Percentiles rank a stretch among this genome's conserved stretches.
phyloP scores from a whole-genome alignment of 2,797 vertebrate species.

The Heliangelus exortis region DNA sequence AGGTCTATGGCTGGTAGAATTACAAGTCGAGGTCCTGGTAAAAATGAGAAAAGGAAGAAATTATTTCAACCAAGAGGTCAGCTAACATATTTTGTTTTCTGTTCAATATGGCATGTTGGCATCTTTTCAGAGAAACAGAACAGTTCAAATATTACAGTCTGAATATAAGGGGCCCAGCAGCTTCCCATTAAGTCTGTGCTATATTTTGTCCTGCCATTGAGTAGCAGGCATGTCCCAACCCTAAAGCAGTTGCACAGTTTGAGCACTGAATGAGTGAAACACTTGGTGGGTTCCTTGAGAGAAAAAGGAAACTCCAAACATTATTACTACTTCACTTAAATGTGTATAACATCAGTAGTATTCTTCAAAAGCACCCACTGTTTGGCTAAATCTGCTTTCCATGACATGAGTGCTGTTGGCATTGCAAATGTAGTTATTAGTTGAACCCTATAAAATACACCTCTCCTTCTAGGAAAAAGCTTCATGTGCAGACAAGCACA shows the following conservation, averaged over 20 bases:
- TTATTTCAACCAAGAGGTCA: neutral
- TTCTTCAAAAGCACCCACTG: neutral
- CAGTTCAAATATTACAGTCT: neutral
- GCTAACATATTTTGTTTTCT: neutral
- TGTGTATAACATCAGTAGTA: neutral
- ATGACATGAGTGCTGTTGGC: neutral
- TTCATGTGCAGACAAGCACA: constrained; percentile 48
- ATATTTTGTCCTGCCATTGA: neutral
- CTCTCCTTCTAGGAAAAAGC: constrained; percentile 17
- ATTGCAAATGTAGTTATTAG: constrained; percentile 8
- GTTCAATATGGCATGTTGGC: neutral
- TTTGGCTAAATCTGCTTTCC: neutral
- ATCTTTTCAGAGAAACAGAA: neutral
- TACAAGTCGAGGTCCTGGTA: neutral
- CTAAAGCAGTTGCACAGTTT: neutral
- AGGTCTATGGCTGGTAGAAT: neutral
- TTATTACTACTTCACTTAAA: neutral
- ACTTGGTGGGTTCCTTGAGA: neutral
- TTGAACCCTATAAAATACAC: neutral
- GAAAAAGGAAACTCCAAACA: neutral
- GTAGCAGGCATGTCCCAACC: neutral
- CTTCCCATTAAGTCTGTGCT: neutral
- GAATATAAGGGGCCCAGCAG: neutral
- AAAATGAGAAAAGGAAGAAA: neutral
- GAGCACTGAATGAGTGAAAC: neutral